Percentiles rank a stretch among this genome's conserved stretches.
Conservation (phyloP, 2,113 vertebrate species). For the Numenius arquata region DNA sequence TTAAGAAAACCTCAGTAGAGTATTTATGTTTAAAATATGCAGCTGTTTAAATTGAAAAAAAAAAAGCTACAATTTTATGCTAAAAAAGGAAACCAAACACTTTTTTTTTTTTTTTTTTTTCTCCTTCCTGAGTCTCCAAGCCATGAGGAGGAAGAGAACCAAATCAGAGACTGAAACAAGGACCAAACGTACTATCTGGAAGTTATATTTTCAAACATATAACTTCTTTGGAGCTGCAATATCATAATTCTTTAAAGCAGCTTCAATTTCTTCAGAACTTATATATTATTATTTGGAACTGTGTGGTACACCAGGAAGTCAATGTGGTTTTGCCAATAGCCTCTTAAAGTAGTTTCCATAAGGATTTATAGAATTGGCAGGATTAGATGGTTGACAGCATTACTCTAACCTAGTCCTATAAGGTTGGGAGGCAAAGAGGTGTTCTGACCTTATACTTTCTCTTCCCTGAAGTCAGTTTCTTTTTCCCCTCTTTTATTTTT, state of each 20-base stretch:
- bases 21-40: neutral
- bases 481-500: no score
- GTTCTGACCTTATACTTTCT: neutral
- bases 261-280: neutral
- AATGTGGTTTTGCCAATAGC: neutral
- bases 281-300: neutral
- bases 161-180: neutral
- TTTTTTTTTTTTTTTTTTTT: no score
- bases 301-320: neutral
- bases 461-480: neutral
- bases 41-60: neutral
- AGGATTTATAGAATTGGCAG: neutral
- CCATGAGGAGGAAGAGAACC: neutral
- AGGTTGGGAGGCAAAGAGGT: neutral
- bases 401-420: neutral
- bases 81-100: neutral
- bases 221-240: neutral
- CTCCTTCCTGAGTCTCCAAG: neutral
- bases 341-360: neutral
- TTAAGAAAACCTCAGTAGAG: neutral
- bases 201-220: neutral
- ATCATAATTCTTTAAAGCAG: neutral
- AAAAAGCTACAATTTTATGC: neutral
- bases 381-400: accelerated
- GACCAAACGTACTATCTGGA: neutral